Evolutionary conservation across 2,113 vertebrate species (phyloP).

Genomic region (Phaethon lepturus): DNA sequence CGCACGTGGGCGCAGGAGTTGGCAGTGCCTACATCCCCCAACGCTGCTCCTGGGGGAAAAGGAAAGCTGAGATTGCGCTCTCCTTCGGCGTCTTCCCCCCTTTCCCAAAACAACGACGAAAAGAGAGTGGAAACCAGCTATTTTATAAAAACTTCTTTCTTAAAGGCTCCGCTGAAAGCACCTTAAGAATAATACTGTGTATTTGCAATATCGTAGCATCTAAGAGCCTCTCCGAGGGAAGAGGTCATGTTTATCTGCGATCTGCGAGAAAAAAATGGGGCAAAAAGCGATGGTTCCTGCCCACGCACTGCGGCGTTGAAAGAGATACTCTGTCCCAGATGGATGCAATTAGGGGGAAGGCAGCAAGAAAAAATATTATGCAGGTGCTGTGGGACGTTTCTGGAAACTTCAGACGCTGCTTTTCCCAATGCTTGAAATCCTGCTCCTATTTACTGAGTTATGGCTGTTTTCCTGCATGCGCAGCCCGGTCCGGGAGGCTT

Average conservation of each 20-base stretch:
- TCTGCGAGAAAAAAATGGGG: background rate
- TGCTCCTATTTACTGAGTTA: background rate
- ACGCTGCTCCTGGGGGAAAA: background rate
- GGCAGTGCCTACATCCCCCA: no score
- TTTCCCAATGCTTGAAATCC: background rate
- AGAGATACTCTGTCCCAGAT: background rate
- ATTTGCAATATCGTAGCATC: background rate
- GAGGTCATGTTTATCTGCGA: background rate
- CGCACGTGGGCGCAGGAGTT: accelerated
- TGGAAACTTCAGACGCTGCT: background rate
- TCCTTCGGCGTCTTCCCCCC: background rate
- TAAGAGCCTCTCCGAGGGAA: background rate
- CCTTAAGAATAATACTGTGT: accelerated
- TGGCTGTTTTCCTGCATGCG: background rate
- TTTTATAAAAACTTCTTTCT: background rate
- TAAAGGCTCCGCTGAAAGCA: background rate
- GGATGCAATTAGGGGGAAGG: constrained; percentile 12
- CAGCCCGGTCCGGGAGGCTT: accelerated
- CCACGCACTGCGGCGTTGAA: background rate
- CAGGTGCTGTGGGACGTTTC: constrained; percentile 29
- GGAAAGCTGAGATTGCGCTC: background rate
- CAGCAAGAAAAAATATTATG: background rate
- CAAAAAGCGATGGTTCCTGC: background rate
- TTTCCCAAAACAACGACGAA: background rate
- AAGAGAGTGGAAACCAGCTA: background rate